Percentiles rank a stretch among this genome's conserved stretches.
These are phyloP conservation scores for Takifugu ocellatus DNA, from an alignment of 2,797 vertebrate species.

Conservation along the genomic window DNA sequence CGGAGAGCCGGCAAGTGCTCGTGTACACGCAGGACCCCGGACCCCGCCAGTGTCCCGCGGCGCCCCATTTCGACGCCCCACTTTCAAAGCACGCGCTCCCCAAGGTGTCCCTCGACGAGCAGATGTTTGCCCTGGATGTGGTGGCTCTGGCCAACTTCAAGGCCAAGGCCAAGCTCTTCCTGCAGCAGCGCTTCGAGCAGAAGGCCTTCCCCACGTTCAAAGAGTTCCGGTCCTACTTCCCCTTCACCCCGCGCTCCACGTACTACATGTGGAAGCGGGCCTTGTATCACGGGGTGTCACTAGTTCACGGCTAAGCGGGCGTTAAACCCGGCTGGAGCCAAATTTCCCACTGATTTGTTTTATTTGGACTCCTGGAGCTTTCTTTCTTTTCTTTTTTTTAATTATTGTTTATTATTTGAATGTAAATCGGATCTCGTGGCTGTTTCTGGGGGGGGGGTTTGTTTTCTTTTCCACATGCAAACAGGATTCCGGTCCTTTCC, in stretches of 20 bases:
- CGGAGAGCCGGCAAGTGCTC: slow-evolving; percentile 12
- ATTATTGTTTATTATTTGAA: slow-evolving; percentile 4
- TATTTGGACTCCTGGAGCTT: not conserved
- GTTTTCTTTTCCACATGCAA: not conserved
- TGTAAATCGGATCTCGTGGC: slow-evolving; percentile 11
- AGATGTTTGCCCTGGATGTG: slow-evolving; percentile 85
- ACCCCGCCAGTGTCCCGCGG: slow-evolving; percentile 16
- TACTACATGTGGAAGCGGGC: slow-evolving; percentile 99
- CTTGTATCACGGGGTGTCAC: slow-evolving; percentile 86
- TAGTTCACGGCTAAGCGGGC: slow-evolving; percentile 80
- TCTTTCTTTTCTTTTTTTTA: not conserved
- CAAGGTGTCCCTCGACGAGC: slow-evolving; percentile 64
- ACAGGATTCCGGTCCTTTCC: not conserved
- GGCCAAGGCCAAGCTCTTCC: slow-evolving; percentile 92
- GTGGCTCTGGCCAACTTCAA: slow-evolving; percentile 90
- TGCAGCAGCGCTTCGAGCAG: slow-evolving; percentile 91
- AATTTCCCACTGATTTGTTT: slow-evolving; percentile 6
- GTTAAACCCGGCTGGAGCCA: slow-evolving; percentile 11
- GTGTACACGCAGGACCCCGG: slow-evolving; percentile 22
- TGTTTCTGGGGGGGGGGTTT: slow-evolving; percentile 14
- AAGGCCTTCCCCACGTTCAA: slow-evolving; percentile 94
- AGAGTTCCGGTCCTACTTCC: slow-evolving; percentile 90
- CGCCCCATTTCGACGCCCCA: slow-evolving; percentile 29
- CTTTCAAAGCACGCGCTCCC: slow-evolving; percentile 47
- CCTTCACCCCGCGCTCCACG: slow-evolving; percentile 90